Evolutionary conservation across 1,140 invertebrate species (phyloP).

Genomic region (Lineus longissimus): DNA sequence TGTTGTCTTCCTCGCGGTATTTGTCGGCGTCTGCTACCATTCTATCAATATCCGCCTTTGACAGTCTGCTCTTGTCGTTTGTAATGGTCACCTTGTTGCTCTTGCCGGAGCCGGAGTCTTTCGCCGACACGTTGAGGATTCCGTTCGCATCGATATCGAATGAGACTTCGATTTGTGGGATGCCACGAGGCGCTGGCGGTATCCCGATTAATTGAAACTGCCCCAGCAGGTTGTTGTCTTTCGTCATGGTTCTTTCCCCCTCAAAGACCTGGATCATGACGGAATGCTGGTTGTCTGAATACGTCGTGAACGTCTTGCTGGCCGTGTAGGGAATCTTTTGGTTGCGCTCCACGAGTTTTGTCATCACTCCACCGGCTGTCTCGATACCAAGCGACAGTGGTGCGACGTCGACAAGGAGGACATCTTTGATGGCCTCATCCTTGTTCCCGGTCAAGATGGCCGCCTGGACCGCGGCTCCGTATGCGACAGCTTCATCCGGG

Average conservation of each 20-base stretch:
- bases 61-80: slow-evolving; percentile 94
- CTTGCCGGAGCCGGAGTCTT: slow-evolving; percentile 98
- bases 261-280: slow-evolving; percentile 98
- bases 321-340: slow-evolving; percentile 99
- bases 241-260: slow-evolving; percentile 98
- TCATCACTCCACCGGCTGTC: slow-evolving; percentile 99
- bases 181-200: slow-evolving; percentile 92
- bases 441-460: slow-evolving; percentile 68
- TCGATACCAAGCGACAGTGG: slow-evolving; percentile 98
- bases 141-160: slow-evolving; percentile 99
- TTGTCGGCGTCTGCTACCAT: slow-evolving; percentile 99
- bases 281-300: slow-evolving; percentile 98
- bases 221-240: slow-evolving; percentile 95
- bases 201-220: slow-evolving; percentile 99
- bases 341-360: slow-evolving; percentile 95
- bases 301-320: slow-evolving; percentile 98
- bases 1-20: slow-evolving; percentile 98
- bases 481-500: slow-evolving; percentile 77
- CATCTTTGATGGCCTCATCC: slow-evolving; percentile 84
- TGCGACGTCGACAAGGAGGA: slow-evolving; percentile 96
- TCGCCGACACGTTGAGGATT: slow-evolving; percentile 86
- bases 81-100: slow-evolving; percentile 98
- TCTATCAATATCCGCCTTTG: slow-evolving; percentile 95
- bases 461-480: slow-evolving; percentile 97
- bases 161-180: slow-evolving; percentile 98